Evolutionary conservation across 1,140 invertebrate species (phyloP).

Genomic region (Rhagoletis zephyria): DNA sequence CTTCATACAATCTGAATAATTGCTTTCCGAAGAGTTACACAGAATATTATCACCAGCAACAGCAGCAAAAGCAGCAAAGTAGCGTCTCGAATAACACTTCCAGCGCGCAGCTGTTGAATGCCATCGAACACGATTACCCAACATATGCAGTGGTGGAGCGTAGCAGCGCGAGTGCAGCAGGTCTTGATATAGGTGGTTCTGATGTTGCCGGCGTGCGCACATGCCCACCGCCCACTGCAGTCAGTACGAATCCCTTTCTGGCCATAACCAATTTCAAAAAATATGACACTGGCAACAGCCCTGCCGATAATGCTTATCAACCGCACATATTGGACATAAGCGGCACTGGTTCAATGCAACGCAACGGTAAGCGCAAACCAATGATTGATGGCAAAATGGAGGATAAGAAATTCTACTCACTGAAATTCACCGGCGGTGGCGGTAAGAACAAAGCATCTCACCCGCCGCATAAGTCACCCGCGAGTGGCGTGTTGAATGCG

Average conservation of each 20-base stretch:
- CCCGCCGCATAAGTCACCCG: slow-evolving; percentile 47
- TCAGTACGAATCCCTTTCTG: slow-evolving; percentile 66
- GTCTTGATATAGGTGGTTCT: background rate
- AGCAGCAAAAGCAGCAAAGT: slow-evolving; percentile 59
- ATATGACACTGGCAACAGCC: slow-evolving; percentile 61
- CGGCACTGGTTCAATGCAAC: slow-evolving; percentile 58
- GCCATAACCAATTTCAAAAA: slow-evolving; percentile 65
- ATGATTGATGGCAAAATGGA: slow-evolving; percentile 56
- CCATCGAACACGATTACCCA: slow-evolving; percentile 65
- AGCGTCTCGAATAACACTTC: background rate
- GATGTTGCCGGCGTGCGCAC: background rate
- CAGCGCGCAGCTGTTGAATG: slow-evolving; percentile 60
- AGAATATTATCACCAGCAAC: slow-evolving; percentile 66
- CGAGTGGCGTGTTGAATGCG: slow-evolving; percentile 57
- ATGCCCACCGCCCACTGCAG: slow-evolving; percentile 58
- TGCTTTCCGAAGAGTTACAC: slow-evolving; percentile 68
- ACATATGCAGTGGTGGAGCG: slow-evolving; percentile 65
- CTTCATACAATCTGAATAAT: slow-evolving; percentile 66
- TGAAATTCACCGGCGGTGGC: slow-evolving; percentile 63
- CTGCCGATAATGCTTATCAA: slow-evolving; percentile 34
- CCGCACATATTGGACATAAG: slow-evolving; percentile 40
- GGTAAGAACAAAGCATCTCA: slow-evolving; percentile 53
- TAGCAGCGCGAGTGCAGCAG: background rate
- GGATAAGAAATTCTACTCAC: slow-evolving; percentile 71
- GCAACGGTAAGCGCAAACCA: slow-evolving; percentile 53